Evolutionary conservation across 2,113 vertebrate species (phyloP), one percentile per base, ranked within the genome.

Genomic region (Hemiprocne comata): DNA sequence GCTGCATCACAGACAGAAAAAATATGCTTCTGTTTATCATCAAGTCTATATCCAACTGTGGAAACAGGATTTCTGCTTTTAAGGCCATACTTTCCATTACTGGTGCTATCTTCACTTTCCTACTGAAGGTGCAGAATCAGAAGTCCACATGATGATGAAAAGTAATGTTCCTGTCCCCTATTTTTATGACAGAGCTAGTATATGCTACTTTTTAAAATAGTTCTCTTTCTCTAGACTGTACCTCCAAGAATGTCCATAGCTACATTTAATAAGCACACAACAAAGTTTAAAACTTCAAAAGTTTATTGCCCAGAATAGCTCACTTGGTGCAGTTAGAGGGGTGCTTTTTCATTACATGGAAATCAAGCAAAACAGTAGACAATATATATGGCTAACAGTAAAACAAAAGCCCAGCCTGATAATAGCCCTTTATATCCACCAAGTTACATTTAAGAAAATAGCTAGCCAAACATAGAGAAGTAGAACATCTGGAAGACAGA

Each of bases 261-360:
- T 57, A 51, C 76, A 81, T 57, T 50, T 42, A 78, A 46, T 83
- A 97, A 87, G 88, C 50, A 96, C 95, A 92, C 91, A 87, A 83
- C 90, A 95, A 92, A 73, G 33, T 84, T 98, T 85, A 95, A 97
- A 98, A 96, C 91, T 97, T 94, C 87, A 89, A 84, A 97, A 94
- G 83, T 98, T 98, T 98, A 98, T 98, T 98, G 96, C 87, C 87
- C 78, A 97, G 96, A 97, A 96, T 79, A 97, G 93, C 93, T 97
- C 96, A 98, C 74, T 85, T 96, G 89, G 94, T 91, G 89, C 91
- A 97, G 95, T 94, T 83, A 93, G 85, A 72, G 12, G 40, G 19
- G 14, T 36, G 20, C 17, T 26, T 66, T 54, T 69, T 62, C 29
- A 73, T 96, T 96, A 97, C 95, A 97, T n/a, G 36, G 93, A 97